Evolutionary conservation across 2,888 invertebrate genomes (phyloP), one percentile per base, ranked within the genome.

Genomic region (Celastrina argiolus): DNA sequence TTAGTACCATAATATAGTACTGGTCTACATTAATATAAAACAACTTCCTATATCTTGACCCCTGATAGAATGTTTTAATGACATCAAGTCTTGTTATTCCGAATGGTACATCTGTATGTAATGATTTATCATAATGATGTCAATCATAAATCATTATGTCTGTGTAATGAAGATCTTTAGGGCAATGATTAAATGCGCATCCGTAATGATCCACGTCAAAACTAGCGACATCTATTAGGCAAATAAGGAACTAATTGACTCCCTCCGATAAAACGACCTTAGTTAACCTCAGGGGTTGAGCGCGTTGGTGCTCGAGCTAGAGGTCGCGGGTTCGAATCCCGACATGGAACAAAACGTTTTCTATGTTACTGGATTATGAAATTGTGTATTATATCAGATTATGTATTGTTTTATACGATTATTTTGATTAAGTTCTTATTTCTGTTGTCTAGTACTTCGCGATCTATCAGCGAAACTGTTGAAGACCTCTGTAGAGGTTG

Each of bases 191-290:
- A 36, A 36, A 61, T 34, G 22, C 22, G 14, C 12, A 36, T 14
- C 2, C 7, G 36, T 61, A 61, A 61, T 61, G 61, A 59, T 34
- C 41, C 16, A 63, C 8, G 28, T 36, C 51, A 61, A 67, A 67
- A 61, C 65, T 68, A 69, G 66, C 56, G 70, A 71, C 71, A 70
- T 70, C 69, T 70, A 63, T 68, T 67, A 69, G 34, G 28, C 51
- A 36, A 16, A 34, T 36, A 63, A 41, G 16, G 51, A 66, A 71
- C 56, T 65, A 12, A 18, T 63, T 45, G n/a, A n/a, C n/a, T n/a
- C n/a, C n/a, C n/a, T n/a, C n/a, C n/a, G n/a, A n/a, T n/a, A n/a
- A n/a, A n/a, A n/a, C n/a, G n/a, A n/a, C n/a, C n/a, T n/a, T n/a
- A n/a, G n/a, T n/a, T n/a, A n/a, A n/a, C n/a, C n/a, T n/a, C n/a